phyloP scores from a whole-genome alignment of 1,140 invertebrate species.

The Lepidurus apus region DNA sequence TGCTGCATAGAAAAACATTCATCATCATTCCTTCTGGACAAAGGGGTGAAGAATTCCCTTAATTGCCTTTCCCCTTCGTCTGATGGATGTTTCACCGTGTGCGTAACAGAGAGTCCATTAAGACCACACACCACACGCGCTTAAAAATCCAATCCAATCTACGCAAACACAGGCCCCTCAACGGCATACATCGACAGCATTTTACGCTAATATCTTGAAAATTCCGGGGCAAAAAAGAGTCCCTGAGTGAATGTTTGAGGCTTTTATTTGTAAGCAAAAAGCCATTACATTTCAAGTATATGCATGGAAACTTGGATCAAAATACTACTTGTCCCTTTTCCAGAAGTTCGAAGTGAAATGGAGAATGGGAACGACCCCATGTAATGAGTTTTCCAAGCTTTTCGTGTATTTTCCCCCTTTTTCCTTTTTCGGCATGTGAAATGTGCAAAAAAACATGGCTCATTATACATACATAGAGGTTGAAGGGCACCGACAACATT shows the following conservation, averaged over 20 bases:
- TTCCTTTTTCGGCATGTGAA: not conserved
- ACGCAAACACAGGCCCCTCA: not conserved
- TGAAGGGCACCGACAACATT: not conserved
- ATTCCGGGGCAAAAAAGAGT: not conserved
- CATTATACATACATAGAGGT: conserved; percentile 5
- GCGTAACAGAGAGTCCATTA: not conserved
- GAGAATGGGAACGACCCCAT: too few species aligned
- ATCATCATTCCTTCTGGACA: not conserved
- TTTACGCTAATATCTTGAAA: too few species aligned
- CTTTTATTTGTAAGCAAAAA: not conserved
- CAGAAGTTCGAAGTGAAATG: too few species aligned
- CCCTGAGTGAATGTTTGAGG: not conserved
- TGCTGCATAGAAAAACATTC: not conserved
- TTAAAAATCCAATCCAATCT: not conserved
- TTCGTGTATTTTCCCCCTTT: too few species aligned
- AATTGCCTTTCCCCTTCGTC: not conserved
- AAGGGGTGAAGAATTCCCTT: not conserved
- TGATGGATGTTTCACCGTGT: not conserved
- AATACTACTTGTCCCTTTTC: too few species aligned
- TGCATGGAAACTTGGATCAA: not conserved
- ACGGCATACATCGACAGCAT: too few species aligned
- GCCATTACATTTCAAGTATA: not conserved
- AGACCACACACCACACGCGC: not conserved
- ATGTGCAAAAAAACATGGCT: not conserved
- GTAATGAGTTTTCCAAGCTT: too few species aligned